phyloP scores from a whole-genome alignment of 2,888 invertebrate species.

The Dascillus cervinus region DNA sequence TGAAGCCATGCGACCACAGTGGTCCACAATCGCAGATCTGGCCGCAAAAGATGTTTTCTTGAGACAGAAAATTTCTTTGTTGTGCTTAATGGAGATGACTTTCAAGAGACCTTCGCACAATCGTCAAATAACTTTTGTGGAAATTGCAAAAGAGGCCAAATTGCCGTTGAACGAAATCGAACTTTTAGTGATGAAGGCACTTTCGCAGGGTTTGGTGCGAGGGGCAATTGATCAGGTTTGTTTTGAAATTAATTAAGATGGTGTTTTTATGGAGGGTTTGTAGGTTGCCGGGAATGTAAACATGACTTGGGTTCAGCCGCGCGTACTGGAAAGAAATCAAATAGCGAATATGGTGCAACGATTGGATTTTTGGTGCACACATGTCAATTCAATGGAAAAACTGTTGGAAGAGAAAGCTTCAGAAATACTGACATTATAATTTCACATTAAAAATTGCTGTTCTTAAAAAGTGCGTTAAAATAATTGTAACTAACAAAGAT shows the following conservation, averaged over 20 bases:
- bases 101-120: conserved; percentile 88
- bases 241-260: conserved; percentile 1
- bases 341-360: conserved; percentile 64
- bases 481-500: no score
- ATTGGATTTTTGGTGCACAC: conserved; percentile 65
- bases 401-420: conserved; percentile 66
- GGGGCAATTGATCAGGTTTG: conserved; percentile 91
- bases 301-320: conserved; percentile 81
- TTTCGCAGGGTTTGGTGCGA: conserved; percentile 87
- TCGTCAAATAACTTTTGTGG: conserved; percentile 77
- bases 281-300: conserved; percentile 55
- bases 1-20: conserved; percentile 62
- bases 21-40: conserved; percentile 78
- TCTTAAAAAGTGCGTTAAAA: no score
- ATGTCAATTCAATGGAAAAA: conserved; percentile 65
- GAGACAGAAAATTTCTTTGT: conserved; percentile 86
- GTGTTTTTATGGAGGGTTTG: conserved; percentile 8
- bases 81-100: conserved; percentile 99
- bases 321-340: conserved; percentile 64
- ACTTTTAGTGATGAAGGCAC: conserved; percentile 93
- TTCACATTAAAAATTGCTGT: no score
- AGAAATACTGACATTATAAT: conserved; percentile 65
- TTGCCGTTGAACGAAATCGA: conserved; percentile 85
- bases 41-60: conserved; percentile 72
- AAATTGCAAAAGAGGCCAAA: conserved; percentile 81